Evolutionary conservation across 1,140 invertebrate genomes (phyloP).

Genomic region (Papilio machaon): DNA sequence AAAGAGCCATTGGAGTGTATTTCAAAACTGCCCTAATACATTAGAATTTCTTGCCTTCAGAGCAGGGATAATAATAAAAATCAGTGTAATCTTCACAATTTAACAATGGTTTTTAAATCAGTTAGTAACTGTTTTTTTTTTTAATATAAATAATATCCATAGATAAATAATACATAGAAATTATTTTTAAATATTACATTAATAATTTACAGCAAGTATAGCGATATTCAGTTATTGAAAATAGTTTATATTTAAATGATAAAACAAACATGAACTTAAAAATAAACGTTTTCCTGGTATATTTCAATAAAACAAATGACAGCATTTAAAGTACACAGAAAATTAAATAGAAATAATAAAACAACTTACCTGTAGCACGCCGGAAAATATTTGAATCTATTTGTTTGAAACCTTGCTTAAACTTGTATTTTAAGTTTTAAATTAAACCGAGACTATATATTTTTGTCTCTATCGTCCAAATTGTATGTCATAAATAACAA

Average conservation of each 20-base stretch:
- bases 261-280: background rate
- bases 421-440: constrained; percentile 22
- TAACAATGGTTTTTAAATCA: background rate
- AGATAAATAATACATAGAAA: background rate
- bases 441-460: background rate
- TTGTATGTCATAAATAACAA: background rate
- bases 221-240: background rate
- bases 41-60: no score
- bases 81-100: background rate
- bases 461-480: background rate
- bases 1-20: no score
- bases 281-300: background rate
- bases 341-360: constrained; percentile 12
- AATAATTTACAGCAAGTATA: background rate
- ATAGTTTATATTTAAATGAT: background rate
- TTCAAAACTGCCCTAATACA: no score
- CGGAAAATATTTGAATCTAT: background rate
- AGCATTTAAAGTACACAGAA: background rate
- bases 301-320: background rate
- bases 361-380: constrained; percentile 17
- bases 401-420: background rate
- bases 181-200: background rate
- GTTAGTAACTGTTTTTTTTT: background rate
- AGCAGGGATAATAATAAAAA: background rate
- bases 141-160: background rate